Evolutionary conservation across 2,888 invertebrate species (phyloP).

Genomic region (Pemphredon lugubris): DNA sequence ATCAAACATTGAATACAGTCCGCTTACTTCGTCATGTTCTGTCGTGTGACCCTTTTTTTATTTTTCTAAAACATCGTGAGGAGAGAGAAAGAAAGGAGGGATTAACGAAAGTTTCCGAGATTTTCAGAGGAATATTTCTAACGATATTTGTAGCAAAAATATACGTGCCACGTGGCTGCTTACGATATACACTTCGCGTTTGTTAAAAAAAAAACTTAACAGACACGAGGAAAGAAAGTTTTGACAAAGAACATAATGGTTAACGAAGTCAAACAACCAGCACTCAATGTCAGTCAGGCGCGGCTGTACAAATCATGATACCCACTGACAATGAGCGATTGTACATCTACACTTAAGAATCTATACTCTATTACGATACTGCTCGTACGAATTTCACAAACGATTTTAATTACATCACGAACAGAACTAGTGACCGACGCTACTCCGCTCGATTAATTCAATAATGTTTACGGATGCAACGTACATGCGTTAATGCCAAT

Average conservation of each 20-base stretch:
- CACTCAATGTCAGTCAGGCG: conserved; percentile 55
- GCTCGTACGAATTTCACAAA: conserved; percentile 60
- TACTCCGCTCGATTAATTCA: conserved; percentile 55
- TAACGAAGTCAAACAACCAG: conserved; percentile 62
- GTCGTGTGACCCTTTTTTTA: neutral
- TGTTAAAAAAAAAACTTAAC: conserved; percentile 53
- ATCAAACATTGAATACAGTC: conserved; percentile 15
- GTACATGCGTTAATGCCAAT: conserved; percentile 57
- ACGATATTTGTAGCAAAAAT: conserved; percentile 68
- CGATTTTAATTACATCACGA: conserved; percentile 54
- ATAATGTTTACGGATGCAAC: conserved; percentile 56
- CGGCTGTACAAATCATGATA: conserved; percentile 63
- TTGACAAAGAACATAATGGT: conserved; percentile 62
- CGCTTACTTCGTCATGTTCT: conserved; percentile 11
- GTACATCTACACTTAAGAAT: conserved; percentile 59
- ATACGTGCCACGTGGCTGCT: conserved; percentile 59
- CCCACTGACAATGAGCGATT: conserved; percentile 61
- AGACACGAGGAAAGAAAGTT: conserved; percentile 45
- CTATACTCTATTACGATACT: conserved; percentile 61
- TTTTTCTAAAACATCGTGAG: conserved; percentile 14
- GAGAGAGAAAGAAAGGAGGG: neutral
- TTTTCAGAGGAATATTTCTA: conserved; percentile 37
- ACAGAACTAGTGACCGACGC: conserved; percentile 57
- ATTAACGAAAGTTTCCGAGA: conserved; percentile 17
- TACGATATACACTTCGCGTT: conserved; percentile 46